These are phyloP conservation scores for Entomyzon cyanotis DNA, from an alignment of 2,113 vertebrate genomes.

Conservation along the genomic window DNA sequence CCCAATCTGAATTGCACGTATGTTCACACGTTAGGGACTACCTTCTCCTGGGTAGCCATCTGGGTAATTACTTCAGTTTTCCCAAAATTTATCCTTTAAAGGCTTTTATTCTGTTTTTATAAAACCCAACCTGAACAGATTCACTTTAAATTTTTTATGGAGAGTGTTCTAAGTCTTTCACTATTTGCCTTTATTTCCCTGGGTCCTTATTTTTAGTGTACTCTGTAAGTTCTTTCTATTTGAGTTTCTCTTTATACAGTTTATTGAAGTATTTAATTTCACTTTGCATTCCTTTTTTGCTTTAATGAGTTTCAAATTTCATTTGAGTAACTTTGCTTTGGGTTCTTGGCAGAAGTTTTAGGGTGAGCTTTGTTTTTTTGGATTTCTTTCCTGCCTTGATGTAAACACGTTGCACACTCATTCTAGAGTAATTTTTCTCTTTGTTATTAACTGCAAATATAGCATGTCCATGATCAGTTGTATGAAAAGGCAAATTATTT, in stretches of 20 bases:
- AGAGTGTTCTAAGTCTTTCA: neutral
- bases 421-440: neutral
- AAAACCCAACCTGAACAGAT: neutral
- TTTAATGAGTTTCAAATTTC: neutral
- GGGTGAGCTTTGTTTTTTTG: neutral
- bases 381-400: neutral
- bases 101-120: neutral
- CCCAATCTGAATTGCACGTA: neutral
- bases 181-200: neutral
- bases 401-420: neutral
- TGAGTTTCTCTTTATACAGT: neutral
- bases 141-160: neutral
- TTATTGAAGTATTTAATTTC: neutral
- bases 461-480: neutral
- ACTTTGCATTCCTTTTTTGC: neutral
- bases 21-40: neutral
- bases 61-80: neutral
- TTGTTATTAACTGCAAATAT: neutral
- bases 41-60: neutral
- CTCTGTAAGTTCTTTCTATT: neutral
- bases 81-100: neutral
- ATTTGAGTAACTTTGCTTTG: neutral
- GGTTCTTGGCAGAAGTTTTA: neutral
- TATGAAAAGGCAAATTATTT: neutral
- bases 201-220: neutral